phyloP scores from a whole-genome alignment of 2,888 invertebrate species.

The Malthinus flaveolus region DNA sequence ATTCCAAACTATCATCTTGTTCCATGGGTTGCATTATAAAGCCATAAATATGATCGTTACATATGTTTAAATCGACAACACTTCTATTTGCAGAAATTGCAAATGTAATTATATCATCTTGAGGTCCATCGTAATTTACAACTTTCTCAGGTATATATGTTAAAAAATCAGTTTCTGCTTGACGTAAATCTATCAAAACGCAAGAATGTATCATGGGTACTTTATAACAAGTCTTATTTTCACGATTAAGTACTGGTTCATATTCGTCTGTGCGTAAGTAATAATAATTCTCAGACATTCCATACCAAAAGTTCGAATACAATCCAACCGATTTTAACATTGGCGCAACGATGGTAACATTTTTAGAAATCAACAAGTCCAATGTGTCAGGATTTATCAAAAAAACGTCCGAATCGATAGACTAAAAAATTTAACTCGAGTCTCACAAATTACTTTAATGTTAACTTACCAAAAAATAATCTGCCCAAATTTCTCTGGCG shows the following conservation, averaged over 20 bases:
- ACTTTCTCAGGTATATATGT: conserved; percentile 73
- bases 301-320: conserved; percentile 97
- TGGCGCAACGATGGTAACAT: conserved; percentile 74
- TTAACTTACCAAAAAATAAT: conserved; percentile 79
- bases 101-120: conserved; percentile 91
- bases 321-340: conserved; percentile 83
- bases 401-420: conserved; percentile 84
- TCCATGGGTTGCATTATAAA: conserved; percentile 82
- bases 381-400: conserved; percentile 70
- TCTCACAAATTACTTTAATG: conserved; percentile 1
- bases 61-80: conserved; percentile 69
- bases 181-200: conserved; percentile 75
- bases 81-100: conserved; percentile 77
- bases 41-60: conserved; percentile 83
- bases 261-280: conserved; percentile 85
- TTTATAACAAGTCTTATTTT: conserved; percentile 71
- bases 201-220: conserved; percentile 94
- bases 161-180: conserved; percentile 62
- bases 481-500: conserved; percentile 82
- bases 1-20: conserved; percentile 59
- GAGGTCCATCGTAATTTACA: conserved; percentile 65
- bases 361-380: conserved; percentile 63
- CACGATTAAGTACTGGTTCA: conserved; percentile 72
- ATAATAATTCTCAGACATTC: conserved; percentile 84
- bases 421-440: conserved; percentile 57